Base-by-base conservation (phyloP, 2,113 vertebrate species). In the Leptocoma aspasia region DNA sequence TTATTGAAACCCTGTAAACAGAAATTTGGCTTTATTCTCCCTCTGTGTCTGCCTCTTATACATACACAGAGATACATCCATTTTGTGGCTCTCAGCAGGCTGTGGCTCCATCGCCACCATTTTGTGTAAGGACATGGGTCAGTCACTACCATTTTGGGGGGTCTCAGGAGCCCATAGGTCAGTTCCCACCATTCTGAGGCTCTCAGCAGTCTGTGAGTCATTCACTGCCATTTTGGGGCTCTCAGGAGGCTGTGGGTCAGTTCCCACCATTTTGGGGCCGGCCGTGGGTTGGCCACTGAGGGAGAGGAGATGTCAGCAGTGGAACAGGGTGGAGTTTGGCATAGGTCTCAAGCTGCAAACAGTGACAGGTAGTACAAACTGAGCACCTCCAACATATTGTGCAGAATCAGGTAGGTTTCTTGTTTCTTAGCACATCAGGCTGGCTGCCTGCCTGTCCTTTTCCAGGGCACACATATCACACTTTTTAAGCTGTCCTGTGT, bases 101-200 rank as follows among this genome's bases (percentile, higher is more conserved):
- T 14, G n/a, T 60, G 54, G 33, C 5, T 37, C 54, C 59, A 20
- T 30, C 4, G 2, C 20, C 2, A 10, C 27, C 27, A 18, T 66
- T 65, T n/a, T 22, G 18, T 16, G 22, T 24, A 35, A 24, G 56
- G 15, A 15, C 42, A 9, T 64, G 20, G 15, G 20, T 52, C 52
- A 26, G 9, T 20, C 5, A 1, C 18, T 0, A 7, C n/a, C n/a
- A 9, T 44, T 52, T 16, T 64, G 14, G 1, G 1, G 14, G 13
- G 13, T 6, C 20, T 39, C 4, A 5, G 17, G 22, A 28, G 47
- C 0, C 47, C 22, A 4, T 30, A 50, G 27, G 21, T 80, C 11
- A 23, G 15, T 47, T 6, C 2, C 10, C 0, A 9, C 42, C 44
- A 9, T 60, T 61, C 15, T 39, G 27, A 4, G 44, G 24, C 42